Base-by-base conservation (phyloP, 2,797 vertebrate species). In the Taeniopygia guttata region DNA sequence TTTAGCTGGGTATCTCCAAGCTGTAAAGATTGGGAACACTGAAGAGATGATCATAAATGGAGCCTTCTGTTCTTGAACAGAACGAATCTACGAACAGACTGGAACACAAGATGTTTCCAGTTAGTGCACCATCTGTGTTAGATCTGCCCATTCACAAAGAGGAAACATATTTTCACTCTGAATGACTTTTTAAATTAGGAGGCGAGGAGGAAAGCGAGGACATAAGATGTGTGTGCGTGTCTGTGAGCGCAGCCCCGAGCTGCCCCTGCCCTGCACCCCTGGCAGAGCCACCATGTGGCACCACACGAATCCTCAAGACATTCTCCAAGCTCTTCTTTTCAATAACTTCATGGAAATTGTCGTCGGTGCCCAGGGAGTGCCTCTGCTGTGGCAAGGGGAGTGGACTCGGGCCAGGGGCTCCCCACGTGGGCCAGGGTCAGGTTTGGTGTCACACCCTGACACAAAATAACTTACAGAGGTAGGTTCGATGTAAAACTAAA, bases 141-240 rank as follows among this genome's bases (percentile, higher is more conserved):
- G 69, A 96, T 96, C 96, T 95, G 78, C 78, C 93, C 95, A 95
- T 96, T 96, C 93, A 95, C 94, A 95, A 96, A 96, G 89, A 94
- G 92, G 90, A 96, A 96, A 93, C 93, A 72, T 60, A 34, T 95
- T 95, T 95, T 84, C 87, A 5, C 46, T 96, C 49, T 42, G 78
- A 93, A 75, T 81, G 75, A 22, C 73, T 94, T 60, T 91, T 91
- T 27, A 59, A 82, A 82, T 30, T 4, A 51, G 48, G 78, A 90
- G 75, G 7, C 68, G 26, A 10, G 29, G 17, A 72, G 86, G 80
- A 36, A 26, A 70, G 89, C 27, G 4, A 76, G 62, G 25, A 7
- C 20, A 16, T 66, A 16, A 40, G 86, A 21, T 1, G 67, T 3
- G 3, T 27, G 64, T 75, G 79, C 17, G 22, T 67, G 82, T 80